Evolutionary conservation across 2,888 invertebrate species (phyloP), one percentile per base, ranked within the genome.

Genomic region (Chrysina gloriosa): DNA sequence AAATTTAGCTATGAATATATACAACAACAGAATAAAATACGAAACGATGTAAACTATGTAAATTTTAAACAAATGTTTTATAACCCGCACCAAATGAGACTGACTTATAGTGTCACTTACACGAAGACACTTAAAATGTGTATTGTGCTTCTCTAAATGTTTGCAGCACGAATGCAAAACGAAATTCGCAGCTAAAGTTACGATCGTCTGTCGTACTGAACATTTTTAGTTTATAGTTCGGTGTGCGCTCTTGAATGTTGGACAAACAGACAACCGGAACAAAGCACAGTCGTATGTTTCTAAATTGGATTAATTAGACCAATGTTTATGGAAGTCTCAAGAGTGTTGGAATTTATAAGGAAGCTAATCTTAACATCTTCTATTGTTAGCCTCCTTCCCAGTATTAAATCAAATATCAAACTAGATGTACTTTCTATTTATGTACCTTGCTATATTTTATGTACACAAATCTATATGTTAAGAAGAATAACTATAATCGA

Each of bases 121-220:
- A 19, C 19, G n/a, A 25, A 29, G 39, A 42, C 42, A 42, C 27
- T 61, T 61, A 42, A 61, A 61, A 42, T 16, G 27, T 42, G 39
- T 14, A 27, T 42, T 61, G 58, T 58, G 23, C 45, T 29, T 45
- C 16, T 27, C 16, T 23, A 7, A 6, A 14, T 25, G 14, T 14
- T 11, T 42, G 9, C 7, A 25, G 39, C 11, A 27, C 25, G n/a
- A 23, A 39, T 42, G 23, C 39, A 58, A 58, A 58, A 27, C 39
- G 36, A 54, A 58, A 39, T 58, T 58, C 14, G 11, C 42, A 58
- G 39, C 7, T 39, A 23, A 58, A 58, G 58, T 58, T 58, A 58
- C 42, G 42, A 39, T 39, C 14, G 58, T 25, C 14, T 23, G 39
- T n/a, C 39, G 39, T 27, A 4, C 27, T 39, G 27, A 58, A 58